A percentile compares a stretch with the other conserved stretches of the same genome.
Conservation (phyloP, 2,113 vertebrate species). For the Pollachius pollachius region DNA sequence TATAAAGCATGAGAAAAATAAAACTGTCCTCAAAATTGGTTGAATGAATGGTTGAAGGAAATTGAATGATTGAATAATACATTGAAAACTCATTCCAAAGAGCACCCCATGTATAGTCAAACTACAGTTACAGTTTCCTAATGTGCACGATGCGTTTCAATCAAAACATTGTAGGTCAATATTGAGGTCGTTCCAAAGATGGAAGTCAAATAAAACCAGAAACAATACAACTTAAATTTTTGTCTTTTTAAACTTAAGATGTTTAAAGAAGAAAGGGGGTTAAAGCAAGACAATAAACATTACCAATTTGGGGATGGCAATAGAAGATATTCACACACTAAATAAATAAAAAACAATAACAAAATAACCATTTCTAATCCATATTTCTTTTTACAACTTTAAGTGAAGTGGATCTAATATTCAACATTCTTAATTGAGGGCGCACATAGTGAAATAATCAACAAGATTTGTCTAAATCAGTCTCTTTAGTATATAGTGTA, state of each 20-base stretch:
- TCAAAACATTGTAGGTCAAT: too few species aligned
- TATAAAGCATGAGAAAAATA: slow-evolving; percentile 40
- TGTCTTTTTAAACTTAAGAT: background rate
- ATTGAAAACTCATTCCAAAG: too few species aligned
- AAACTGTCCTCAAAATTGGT: slow-evolving; percentile 28
- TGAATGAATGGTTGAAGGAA: slow-evolving; percentile 11
- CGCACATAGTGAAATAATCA: slow-evolving; percentile 21
- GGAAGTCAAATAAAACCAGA: too few species aligned
- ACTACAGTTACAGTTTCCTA: too few species aligned
- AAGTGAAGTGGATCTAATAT: slow-evolving; percentile 23
- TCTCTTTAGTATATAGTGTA: slow-evolving; percentile 23
- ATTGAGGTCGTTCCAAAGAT: background rate
- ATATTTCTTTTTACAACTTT: slow-evolving; percentile 17
- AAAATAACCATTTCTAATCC: slow-evolving; percentile 14
- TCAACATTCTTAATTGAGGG: slow-evolving; percentile 26
- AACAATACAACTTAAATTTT: too few species aligned
- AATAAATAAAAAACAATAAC: background rate
- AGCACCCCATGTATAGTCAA: background rate
- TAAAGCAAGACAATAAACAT: slow-evolving; percentile 1
- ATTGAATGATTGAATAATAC: too few species aligned
- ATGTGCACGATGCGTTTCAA: too few species aligned
- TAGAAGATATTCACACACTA: slow-evolving; percentile 13
- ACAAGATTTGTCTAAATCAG: slow-evolving; percentile 21
- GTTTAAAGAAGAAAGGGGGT: slow-evolving; percentile 1
- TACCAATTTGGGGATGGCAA: slow-evolving; percentile 4